Conservation (phyloP, 2,888 invertebrate species). For the Iselma pallidipennis region DNA sequence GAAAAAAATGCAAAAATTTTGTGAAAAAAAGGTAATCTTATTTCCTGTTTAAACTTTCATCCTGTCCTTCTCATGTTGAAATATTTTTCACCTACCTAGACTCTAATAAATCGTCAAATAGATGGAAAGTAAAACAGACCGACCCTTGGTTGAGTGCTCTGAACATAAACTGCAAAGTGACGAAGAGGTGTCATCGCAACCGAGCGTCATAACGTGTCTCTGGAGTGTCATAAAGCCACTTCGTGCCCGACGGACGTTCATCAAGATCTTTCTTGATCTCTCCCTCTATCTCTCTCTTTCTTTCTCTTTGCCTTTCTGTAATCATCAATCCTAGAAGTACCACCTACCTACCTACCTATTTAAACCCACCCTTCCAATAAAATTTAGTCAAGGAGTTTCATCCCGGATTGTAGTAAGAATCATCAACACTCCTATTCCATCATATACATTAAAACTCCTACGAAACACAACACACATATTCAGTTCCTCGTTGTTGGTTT, state of each 20-base stretch:
- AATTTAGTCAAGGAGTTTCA: neutral
- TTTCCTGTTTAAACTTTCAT: neutral
- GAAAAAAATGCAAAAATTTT: no score
- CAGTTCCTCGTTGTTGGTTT: neutral
- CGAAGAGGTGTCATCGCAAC: constrained; percentile 33
- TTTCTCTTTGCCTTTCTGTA: no score
- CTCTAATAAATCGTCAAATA: constrained; percentile 25
- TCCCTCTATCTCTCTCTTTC: constrained; percentile 18
- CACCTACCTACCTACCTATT: neutral
- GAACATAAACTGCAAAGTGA: constrained; percentile 37
- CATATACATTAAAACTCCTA: constrained; percentile 6
- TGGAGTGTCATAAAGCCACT: constrained; percentile 41
- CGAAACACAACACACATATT: neutral
- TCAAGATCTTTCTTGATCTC: constrained; percentile 32
- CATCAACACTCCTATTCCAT: constrained; percentile 15
- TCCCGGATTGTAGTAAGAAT: neutral
- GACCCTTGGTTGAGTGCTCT: constrained; percentile 33
- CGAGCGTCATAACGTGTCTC: constrained; percentile 36
- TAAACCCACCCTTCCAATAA: neutral
- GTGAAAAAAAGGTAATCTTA: no score
- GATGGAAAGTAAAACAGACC: constrained; percentile 22
- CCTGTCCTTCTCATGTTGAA: constrained; percentile 27
- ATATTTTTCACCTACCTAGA: constrained; percentile 23
- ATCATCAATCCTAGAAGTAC: constrained; percentile 12
- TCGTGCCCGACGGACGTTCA: constrained; percentile 42